These are phyloP conservation scores for Lepidurus apus DNA, from an alignment of 1,140 invertebrate species.

Conservation along the genomic window DNA sequence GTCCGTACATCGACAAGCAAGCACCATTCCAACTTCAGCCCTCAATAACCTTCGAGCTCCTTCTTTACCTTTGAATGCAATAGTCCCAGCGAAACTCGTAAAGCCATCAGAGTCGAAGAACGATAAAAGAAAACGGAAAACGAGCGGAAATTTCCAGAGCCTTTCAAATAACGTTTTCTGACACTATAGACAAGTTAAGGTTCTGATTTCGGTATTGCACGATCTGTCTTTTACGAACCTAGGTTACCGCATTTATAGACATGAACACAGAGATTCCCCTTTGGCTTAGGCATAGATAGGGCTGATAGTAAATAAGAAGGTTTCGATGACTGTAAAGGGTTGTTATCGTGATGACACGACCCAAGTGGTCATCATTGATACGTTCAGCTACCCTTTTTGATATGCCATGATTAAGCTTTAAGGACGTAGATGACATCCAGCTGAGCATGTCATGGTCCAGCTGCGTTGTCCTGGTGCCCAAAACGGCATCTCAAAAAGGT, in stretches of 20 bases:
- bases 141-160: neutral
- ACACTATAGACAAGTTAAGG: too few species aligned
- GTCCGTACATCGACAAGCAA: neutral
- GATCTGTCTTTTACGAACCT: too few species aligned
- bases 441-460: constrained; percentile 17
- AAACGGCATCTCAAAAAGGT: neutral
- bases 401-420: neutral
- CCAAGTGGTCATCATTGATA: constrained; percentile 6
- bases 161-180: neutral
- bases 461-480: neutral
- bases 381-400: neutral
- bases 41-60: neutral
- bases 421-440: neutral
- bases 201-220: too few species aligned
- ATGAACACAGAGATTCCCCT: too few species aligned
- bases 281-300: neutral
- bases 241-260: too few species aligned
- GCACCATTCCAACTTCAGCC: neutral
- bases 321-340: neutral
- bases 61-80: neutral
- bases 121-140: constrained; percentile 1
- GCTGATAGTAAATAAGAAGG: neutral
- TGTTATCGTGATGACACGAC: constrained; percentile 10
- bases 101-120: neutral
- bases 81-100: neutral